A percentile compares a stretch with the other conserved stretches of the same genome.
phyloP scores from a whole-genome alignment of 2,797 vertebrate species.

The Semaprochilodus insignis region DNA sequence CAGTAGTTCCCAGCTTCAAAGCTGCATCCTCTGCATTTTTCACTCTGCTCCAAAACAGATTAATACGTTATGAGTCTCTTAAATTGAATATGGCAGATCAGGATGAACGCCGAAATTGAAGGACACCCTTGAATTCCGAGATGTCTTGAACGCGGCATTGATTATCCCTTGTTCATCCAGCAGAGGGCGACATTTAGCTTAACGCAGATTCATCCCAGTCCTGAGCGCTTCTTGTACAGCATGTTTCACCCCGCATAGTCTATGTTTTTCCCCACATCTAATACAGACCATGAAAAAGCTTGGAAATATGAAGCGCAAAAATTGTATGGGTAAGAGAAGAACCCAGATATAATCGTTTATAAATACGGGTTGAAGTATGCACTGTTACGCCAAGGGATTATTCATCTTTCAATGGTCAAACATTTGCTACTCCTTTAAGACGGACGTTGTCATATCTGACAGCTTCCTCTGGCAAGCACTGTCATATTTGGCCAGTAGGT shows the following conservation, averaged over 20 bases:
- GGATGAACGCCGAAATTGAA: neutral
- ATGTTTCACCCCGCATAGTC: neutral
- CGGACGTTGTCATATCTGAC: neutral
- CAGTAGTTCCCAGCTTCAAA: too few relatives aligned
- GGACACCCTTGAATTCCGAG: neutral
- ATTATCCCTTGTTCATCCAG: neutral
- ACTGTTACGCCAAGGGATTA: neutral
- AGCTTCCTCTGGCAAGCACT: conserved; percentile 26
- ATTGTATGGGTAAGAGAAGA: neutral
- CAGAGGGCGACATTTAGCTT: conserved; percentile 26
- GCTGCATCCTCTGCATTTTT: too few relatives aligned
- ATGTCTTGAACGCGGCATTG: neutral
- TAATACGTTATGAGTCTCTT: too few relatives aligned
- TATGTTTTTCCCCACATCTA: neutral
- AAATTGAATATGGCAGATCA: too few relatives aligned
- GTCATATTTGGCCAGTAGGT: conserved; percentile 52
- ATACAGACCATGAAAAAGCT: neutral
- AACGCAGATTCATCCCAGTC: neutral
- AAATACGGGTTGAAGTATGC: neutral
- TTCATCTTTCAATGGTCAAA: neutral
- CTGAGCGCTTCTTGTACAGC: neutral
- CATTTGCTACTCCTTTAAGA: neutral
- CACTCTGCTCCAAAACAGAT: too few relatives aligned
- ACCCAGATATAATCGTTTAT: neutral
- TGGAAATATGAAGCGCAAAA: neutral